These are phyloP conservation scores for Noctilio leporinus DNA, from an alignment of 2,113 vertebrate species.

Conservation along the genomic window DNA sequence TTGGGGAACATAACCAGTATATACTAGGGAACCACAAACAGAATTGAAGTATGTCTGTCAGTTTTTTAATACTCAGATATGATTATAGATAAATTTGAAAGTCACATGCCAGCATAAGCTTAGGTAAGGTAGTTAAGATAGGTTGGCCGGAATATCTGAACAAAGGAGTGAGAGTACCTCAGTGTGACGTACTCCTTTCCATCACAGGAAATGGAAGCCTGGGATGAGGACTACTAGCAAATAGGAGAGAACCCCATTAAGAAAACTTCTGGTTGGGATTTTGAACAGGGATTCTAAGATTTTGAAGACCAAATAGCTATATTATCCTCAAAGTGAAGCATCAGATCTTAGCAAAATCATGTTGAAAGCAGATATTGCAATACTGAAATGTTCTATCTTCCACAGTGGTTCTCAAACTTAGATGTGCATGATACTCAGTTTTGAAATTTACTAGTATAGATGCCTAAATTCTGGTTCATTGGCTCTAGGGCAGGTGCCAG, in stretches of 20 bases:
- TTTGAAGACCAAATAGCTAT: background rate
- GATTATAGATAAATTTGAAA: background rate
- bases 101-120: background rate
- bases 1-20: background rate
- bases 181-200: background rate
- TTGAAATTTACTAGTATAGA: background rate
- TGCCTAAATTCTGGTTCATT: background rate
- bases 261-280: background rate
- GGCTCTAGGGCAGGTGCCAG: background rate
- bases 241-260: background rate
- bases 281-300: background rate
- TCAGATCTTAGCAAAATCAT: background rate
- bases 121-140: background rate
- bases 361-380: background rate
- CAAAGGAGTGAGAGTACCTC: fast-evolving
- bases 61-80: background rate
- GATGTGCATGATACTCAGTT: background rate
- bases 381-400: background rate
- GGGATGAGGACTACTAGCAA: background rate
- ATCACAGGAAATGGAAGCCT: background rate
- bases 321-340: background rate
- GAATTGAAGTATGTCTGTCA: background rate
- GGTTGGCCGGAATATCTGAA: background rate
- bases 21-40: background rate
- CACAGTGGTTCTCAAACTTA: background rate